Evolutionary conservation across 2,888 invertebrate species (phyloP).

Genomic region (Matsumyia berberina): DNA sequence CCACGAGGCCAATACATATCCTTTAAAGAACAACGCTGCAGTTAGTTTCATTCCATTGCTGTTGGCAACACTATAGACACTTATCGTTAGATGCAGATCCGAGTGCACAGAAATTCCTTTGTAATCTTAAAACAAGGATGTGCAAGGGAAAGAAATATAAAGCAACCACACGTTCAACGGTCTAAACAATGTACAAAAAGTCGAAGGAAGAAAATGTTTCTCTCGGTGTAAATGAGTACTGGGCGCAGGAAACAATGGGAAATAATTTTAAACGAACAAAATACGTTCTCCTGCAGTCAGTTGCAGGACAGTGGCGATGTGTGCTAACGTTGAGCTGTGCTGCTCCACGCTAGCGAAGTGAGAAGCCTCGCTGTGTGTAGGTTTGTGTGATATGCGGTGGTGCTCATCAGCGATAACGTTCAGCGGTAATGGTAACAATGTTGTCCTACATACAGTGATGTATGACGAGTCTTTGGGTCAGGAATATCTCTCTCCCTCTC

Average conservation of each 20-base stretch:
- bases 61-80: not conserved
- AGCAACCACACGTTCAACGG: not conserved
- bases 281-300: conserved; percentile 1
- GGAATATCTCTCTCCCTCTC: not conserved
- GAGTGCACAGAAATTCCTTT: conserved; percentile 6
- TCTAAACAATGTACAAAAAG: not conserved
- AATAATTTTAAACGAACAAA: conserved; percentile 15
- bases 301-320: not conserved
- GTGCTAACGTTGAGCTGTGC: no score
- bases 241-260: conserved; percentile 8
- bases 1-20: no score
- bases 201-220: not conserved
- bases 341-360: not conserved
- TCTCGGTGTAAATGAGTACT: not conserved
- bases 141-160: not conserved
- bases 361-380: not conserved
- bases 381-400: not conserved
- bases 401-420: conserved; percentile 6
- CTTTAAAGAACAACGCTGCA: not conserved
- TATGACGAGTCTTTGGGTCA: conserved; percentile 7
- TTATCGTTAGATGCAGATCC: conserved; percentile 6
- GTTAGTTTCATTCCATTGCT: not conserved
- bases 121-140: conserved; percentile 2
- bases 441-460: conserved; percentile 14
- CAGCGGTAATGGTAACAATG: conserved; percentile 2